phyloP scores from a whole-genome alignment of 2,888 invertebrate genomes.

The Nemoura dubitans region DNA sequence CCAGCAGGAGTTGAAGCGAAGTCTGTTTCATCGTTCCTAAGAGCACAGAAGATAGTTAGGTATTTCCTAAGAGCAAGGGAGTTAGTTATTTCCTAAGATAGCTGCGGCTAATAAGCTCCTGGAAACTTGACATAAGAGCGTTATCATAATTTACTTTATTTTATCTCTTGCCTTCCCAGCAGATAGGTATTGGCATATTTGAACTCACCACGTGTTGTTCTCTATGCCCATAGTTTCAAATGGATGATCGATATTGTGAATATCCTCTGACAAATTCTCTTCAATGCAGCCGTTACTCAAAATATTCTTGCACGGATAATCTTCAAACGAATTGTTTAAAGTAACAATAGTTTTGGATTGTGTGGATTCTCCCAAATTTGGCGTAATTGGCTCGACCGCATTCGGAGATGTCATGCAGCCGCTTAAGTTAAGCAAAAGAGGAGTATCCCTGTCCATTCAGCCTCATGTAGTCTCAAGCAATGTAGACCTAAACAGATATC shows the following conservation, averaged over 20 bases:
- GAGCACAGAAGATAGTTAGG: not conserved
- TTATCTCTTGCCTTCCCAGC: no score
- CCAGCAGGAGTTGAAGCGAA: constrained; percentile 54
- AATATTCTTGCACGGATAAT: constrained; percentile 40
- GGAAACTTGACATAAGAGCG: no score
- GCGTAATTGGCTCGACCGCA: constrained; percentile 32
- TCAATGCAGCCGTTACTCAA: constrained; percentile 22
- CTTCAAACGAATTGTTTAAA: constrained; percentile 46
- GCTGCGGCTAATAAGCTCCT: no score
- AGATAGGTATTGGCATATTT: not conserved
- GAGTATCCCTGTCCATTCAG: constrained; percentile 48
- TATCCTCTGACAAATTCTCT: constrained; percentile 14
- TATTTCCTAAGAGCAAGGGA: no score
- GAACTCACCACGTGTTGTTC: constrained; percentile 60
- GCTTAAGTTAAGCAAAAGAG: constrained; percentile 22
- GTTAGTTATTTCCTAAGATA: no score
- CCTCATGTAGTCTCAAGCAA: constrained; percentile 31
- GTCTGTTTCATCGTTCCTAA: constrained; percentile 58
- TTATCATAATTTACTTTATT: no score
- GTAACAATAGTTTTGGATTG: constrained; percentile 21
- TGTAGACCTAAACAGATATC: not conserved
- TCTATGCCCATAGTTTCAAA: constrained; percentile 60
- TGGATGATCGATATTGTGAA: constrained; percentile 32
- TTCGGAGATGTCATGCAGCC: constrained; percentile 34
- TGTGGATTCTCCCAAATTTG: constrained; percentile 36